Evolutionary conservation across 2,113 vertebrate species (phyloP), one percentile per base, ranked within the genome.

Genomic region (Eleginops maclovinus): DNA sequence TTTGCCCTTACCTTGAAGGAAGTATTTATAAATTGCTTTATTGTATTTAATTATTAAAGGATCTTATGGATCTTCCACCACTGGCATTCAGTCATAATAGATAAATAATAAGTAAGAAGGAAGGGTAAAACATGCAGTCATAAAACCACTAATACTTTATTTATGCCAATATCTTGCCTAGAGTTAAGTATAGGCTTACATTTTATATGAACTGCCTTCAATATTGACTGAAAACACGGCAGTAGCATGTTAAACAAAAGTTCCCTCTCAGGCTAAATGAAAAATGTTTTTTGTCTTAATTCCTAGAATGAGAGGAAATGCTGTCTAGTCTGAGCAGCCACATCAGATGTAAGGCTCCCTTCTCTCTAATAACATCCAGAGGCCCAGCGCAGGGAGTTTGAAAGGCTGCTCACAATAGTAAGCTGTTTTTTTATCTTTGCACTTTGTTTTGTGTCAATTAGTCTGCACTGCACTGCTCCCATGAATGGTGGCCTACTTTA

Each of bases 391-490:
- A 81, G 85, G 83, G 81, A 73, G 41, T 59, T 62, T 72, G 76
- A 92, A 86, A 74, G 68, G 79, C 59, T 81, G 51, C 69, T 82
- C 81, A 88, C 84, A 92, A 88, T 83, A 76, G 88, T 81, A 81
- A 56, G 80, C 83, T 81, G 68, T 67, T 72, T 81, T 86, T 88
- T 85, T 86, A n/a, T 85, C 73, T 80, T 79, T 77, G 69, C 59
- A 40, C 44, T 66, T 58, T 58, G 71, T 80, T 90, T 88, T 85
- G 63, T 84, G 75, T 87, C 85, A 88, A 81, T 91, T 92, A 92
- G 82, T 91, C 70, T 77, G 76, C 65, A 67, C 40, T 54, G 21
- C 77, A 77, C 65, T 75, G 70, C 75, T 86, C 59, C 61, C 28
- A 81, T 79, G 80, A 84, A 88, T 4, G 47, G 76, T 87, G 87